These are phyloP conservation scores for Phocoena sinus DNA, from an alignment of 2,113 vertebrate species.

Conservation along the genomic window DNA sequence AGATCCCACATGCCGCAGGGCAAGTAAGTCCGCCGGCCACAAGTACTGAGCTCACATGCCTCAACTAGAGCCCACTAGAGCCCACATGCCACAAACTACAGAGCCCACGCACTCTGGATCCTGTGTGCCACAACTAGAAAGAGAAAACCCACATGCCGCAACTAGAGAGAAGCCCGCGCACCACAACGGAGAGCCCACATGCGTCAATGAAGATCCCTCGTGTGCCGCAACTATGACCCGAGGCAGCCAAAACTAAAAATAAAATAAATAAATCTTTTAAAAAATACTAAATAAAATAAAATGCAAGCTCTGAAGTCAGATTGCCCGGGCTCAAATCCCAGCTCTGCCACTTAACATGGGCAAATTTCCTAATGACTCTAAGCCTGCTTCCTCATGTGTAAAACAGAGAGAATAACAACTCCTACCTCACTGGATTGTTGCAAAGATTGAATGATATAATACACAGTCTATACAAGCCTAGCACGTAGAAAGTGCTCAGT, in stretches of 20 bases:
- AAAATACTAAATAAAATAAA: background rate
- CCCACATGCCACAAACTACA: background rate
- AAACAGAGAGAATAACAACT: background rate
- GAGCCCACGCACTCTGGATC: too few relatives aligned
- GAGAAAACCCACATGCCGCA: too few relatives aligned
- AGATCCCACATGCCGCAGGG: background rate
- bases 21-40: background rate
- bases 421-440: background rate
- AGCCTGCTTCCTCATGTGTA: background rate
- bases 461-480: background rate
- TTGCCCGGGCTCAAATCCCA: background rate
- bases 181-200: too few relatives aligned
- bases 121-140: too few relatives aligned
- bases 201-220: fast-evolving
- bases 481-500: background rate
- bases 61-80: background rate
- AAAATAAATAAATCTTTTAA: background rate
- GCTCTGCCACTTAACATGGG: background rate
- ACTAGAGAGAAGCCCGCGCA: too few relatives aligned
- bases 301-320: background rate
- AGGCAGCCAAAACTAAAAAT: background rate
- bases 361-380: background rate
- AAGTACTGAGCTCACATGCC: background rate
- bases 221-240: too few relatives aligned
- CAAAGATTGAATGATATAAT: background rate